Percentiles rank a stretch among this genome's conserved stretches.
Conservation (phyloP, 2,113 vertebrate species). For the Tragelaphus strepsiceros region DNA sequence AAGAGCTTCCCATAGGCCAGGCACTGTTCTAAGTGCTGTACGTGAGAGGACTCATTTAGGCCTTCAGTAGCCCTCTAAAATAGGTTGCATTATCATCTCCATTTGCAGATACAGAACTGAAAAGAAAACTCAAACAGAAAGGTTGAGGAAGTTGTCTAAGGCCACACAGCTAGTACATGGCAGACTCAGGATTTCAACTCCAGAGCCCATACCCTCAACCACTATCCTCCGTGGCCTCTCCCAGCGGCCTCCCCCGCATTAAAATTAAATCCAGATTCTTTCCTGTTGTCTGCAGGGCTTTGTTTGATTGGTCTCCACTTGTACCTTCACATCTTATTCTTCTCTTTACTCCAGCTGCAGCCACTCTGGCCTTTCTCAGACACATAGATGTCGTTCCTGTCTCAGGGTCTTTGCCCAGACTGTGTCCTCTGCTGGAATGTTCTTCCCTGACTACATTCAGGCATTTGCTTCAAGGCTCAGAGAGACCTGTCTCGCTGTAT, state of each 20-base stretch:
- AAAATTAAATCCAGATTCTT: not conserved
- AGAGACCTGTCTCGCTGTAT: not conserved
- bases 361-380: not conserved
- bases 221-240: not conserved
- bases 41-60: not conserved
- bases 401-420: not conserved
- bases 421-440: not conserved
- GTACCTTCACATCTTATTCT: not conserved
- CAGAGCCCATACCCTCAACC: not conserved
- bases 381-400: not conserved
- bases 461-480: not conserved
- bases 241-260: not conserved
- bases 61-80: not conserved
- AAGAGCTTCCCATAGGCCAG: not conserved
- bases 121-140: not conserved
- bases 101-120: not conserved
- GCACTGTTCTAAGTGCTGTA: not conserved
- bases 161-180: not conserved
- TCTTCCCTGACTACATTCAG: not conserved
- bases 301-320: not conserved
- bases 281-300: not conserved
- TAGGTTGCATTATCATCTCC: not conserved
- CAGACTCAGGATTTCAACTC: not conserved
- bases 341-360: not conserved
- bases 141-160: not conserved